Percentiles rank a stretch among this genome's conserved stretches.
Evolutionary conservation across 2,888 invertebrate genomes (phyloP).

Genomic region (Cordylochernes scorpioides): DNA sequence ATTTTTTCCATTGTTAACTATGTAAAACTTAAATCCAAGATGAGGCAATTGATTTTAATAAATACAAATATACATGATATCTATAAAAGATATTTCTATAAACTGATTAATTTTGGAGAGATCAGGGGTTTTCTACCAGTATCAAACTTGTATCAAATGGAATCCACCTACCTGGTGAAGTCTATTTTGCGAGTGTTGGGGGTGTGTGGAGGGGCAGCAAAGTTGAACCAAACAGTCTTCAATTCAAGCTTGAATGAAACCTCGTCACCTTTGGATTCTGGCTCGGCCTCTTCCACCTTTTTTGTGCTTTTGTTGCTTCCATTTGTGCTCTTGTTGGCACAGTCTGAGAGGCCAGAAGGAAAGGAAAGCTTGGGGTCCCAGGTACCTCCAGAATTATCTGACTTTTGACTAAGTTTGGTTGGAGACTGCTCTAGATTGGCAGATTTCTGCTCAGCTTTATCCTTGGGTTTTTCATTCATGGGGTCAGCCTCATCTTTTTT

Average conservation of each 20-base stretch:
- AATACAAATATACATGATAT: no score
- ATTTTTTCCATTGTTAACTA: no score
- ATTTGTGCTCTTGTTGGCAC: conserved; percentile 7
- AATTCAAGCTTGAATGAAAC: conserved; percentile 62
- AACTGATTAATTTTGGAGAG: no score
- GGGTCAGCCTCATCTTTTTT: no score
- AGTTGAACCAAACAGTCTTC: conserved; percentile 82
- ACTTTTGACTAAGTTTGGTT: conserved; percentile 6
- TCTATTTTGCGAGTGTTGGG: conserved; percentile 82
- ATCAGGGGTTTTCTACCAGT: no score
- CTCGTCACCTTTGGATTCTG: conserved; percentile 19
- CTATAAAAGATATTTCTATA: no score
- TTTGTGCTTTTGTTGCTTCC: conserved; percentile 1
- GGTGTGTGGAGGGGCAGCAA: conserved; percentile 80
- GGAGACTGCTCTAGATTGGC: conserved; percentile 6
- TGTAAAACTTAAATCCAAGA: no score
- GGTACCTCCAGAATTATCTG: conserved; percentile 4
- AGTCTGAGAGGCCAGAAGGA: conserved; percentile 9
- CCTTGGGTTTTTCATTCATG: conserved; percentile 2
- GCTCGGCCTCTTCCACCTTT: conserved; percentile 1
- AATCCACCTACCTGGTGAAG: conserved; percentile 40
- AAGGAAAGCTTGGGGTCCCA: conserved; percentile 7
- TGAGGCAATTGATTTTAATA: no score
- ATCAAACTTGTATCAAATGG: no score
- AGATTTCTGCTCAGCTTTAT: conserved; percentile 2